These are phyloP conservation scores for Reticulitermes lucifugus DNA, from an alignment of 2,888 invertebrate genomes.

Conservation along the genomic window DNA sequence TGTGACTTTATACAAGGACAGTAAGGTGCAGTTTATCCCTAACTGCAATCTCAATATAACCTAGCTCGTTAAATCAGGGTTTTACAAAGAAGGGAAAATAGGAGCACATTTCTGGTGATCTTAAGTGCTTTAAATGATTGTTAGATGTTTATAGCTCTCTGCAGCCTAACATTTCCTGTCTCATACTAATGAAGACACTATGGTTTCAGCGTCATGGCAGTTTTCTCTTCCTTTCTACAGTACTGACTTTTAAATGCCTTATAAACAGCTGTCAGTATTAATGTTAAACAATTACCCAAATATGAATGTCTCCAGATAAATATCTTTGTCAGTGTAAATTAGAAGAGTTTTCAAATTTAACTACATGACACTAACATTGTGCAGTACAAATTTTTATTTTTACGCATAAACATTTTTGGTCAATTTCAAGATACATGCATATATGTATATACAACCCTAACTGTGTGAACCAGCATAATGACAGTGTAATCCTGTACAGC, in stretches of 20 bases:
- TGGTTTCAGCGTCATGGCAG: background rate
- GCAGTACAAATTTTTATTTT: too few relatives aligned
- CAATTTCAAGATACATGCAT: too few relatives aligned
- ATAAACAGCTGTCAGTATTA: background rate
- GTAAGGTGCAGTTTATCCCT: background rate
- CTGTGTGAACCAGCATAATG: too few relatives aligned
- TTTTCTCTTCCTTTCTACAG: background rate
- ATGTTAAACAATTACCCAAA: background rate
- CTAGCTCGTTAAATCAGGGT: conserved; percentile 10
- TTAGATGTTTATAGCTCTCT: background rate
- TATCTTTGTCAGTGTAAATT: background rate
- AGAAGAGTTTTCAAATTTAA: background rate
- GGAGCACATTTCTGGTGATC: background rate
- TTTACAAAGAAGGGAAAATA: background rate
- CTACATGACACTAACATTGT: too few relatives aligned
- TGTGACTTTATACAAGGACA: background rate
- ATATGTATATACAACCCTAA: too few relatives aligned
- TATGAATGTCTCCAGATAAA: background rate
- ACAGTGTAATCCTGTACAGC: too few relatives aligned
- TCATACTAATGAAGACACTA: background rate
- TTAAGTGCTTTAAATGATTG: conserved; percentile 21
- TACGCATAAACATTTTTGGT: too few relatives aligned
- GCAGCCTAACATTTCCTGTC: background rate
- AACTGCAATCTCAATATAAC: background rate
- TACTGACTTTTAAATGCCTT: conserved; percentile 19